Percentiles rank a stretch among this genome's conserved stretches.
Conservation (phyloP, 2,113 vertebrate species). For the Helogale parvula region DNA sequence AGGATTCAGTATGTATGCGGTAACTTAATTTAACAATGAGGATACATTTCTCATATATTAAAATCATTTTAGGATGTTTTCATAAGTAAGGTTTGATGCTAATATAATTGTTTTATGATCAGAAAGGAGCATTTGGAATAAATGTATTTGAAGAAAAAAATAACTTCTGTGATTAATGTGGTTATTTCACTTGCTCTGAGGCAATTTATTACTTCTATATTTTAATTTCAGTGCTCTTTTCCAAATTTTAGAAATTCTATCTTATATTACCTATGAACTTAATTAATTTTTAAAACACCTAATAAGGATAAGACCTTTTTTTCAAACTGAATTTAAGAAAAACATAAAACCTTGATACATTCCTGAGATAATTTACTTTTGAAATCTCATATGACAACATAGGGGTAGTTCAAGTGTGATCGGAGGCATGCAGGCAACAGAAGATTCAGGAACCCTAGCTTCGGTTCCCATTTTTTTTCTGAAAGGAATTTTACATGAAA, state of each 20-base stretch:
- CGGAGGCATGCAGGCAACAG: not conserved
- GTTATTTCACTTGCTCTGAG: not conserved
- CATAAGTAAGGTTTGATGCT: slow-evolving; percentile 18
- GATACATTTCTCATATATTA: not conserved
- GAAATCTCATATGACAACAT: not conserved
- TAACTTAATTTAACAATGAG: slow-evolving; percentile 57
- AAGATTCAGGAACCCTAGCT: not conserved
- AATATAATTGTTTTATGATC: slow-evolving; percentile 43
- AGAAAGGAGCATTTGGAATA: not conserved
- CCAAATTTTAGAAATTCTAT: not conserved
- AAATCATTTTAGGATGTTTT: slow-evolving; percentile 35
- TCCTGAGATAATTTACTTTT: not conserved
- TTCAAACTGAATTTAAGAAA: not conserved
- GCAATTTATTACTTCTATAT: not conserved
- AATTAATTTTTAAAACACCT: not conserved
- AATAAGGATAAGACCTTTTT: not conserved
- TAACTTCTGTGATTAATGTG: not conserved
- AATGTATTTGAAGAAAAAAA: slow-evolving; percentile 35
- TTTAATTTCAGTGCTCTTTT: slow-evolving; percentile 26
- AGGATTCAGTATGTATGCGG: not conserved
- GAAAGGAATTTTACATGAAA: not conserved
- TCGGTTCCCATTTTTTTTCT: not conserved
- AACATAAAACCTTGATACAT: not conserved
- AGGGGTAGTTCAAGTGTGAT: not conserved
- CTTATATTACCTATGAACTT: not conserved